These are phyloP conservation scores for Thomomys bottae DNA, from an alignment of 2,113 vertebrate species.

Conservation along the genomic window DNA sequence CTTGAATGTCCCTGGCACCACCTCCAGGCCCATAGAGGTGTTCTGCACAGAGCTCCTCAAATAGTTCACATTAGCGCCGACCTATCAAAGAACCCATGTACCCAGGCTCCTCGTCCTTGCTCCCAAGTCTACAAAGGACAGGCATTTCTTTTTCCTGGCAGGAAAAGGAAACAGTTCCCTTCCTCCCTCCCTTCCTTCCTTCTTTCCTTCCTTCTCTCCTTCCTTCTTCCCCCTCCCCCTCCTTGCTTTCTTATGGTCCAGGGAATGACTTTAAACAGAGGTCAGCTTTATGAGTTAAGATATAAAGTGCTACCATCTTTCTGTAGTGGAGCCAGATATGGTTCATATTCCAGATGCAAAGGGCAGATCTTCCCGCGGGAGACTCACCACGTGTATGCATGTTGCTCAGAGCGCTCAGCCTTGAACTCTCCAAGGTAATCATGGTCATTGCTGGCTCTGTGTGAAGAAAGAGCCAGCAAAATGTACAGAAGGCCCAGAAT, in stretches of 20 bases:
- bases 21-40: background rate
- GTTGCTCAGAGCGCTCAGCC: background rate
- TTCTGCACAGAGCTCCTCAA: background rate
- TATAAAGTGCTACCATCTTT: slow-evolving; percentile 55
- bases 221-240: too few relatives aligned
- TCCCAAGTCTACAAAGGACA: background rate
- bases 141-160: slow-evolving; percentile 18
- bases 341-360: slow-evolving; percentile 13
- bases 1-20: background rate
- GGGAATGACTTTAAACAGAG: slow-evolving; percentile 50
- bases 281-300: slow-evolving; percentile 13
- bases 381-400: background rate
- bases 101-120: background rate
- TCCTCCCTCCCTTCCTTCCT: too few relatives aligned
- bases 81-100: background rate
- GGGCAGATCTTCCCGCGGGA: slow-evolving; percentile 10
- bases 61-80: background rate
- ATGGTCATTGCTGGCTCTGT: background rate
- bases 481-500: slow-evolving; percentile 12
- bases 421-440: slow-evolving; percentile 38
- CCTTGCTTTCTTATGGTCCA: background rate
- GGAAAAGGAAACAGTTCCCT: background rate
- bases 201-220: too few relatives aligned
- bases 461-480: background rate
- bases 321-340: background rate